These are phyloP conservation scores for Protonemura montana DNA, from an alignment of 2,888 invertebrate species.

Conservation along the genomic window DNA sequence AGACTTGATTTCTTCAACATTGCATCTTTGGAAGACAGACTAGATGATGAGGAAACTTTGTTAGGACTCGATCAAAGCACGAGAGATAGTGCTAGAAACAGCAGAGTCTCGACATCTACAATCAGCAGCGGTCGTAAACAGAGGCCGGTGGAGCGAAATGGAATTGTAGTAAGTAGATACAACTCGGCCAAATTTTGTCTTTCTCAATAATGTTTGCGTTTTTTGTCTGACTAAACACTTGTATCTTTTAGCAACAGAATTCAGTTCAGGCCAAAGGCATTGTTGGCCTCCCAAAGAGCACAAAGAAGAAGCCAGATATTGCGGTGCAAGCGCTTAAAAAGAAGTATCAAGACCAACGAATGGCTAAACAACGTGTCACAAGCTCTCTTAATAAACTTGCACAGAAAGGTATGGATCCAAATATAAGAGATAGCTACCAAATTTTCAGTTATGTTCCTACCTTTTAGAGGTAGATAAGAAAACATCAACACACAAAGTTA, in stretches of 20 bases:
- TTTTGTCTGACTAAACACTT: neutral
- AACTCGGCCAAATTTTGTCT: too few relatives aligned
- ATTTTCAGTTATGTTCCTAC: too few relatives aligned
- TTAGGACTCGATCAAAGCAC: conserved; percentile 46
- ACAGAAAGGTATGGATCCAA: conserved; percentile 51
- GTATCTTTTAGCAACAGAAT: neutral
- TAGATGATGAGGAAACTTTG: conserved; percentile 53
- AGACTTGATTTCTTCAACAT: conserved; percentile 74
- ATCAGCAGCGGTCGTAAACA: conserved; percentile 54
- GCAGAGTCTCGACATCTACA: conserved; percentile 56
- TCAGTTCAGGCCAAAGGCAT: neutral
- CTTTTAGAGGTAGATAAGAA: too few relatives aligned
- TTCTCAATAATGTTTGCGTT: neutral
- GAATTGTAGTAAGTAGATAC: conserved; percentile 52
- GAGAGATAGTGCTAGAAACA: conserved; percentile 52
- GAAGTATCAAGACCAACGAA: conserved; percentile 68
- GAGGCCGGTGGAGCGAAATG: conserved; percentile 50
- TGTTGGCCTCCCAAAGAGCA: neutral
- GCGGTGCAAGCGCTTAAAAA: conserved; percentile 66
- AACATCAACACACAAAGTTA: too few relatives aligned
- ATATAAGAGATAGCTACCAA: too few relatives aligned
- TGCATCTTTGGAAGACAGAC: conserved; percentile 58
- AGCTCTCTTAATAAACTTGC: conserved; percentile 51
- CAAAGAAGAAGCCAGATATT: conserved; percentile 48
- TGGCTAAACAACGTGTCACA: conserved; percentile 63